Evolutionary conservation across 2,113 vertebrate species (phyloP), one percentile per base, ranked within the genome.

Genomic region (human (Homo sapiens)): DNA sequence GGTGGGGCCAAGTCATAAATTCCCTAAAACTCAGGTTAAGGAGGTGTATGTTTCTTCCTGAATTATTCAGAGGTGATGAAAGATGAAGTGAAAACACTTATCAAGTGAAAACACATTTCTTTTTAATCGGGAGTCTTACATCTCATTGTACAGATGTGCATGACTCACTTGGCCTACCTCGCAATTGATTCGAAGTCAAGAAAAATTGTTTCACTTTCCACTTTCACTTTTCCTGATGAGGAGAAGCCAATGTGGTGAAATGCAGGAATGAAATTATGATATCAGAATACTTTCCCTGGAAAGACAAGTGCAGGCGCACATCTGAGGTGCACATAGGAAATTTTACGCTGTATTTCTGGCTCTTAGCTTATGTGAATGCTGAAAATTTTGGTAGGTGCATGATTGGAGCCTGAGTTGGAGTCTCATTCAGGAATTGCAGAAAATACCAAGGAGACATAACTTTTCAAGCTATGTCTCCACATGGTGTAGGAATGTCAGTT

Each of bases 181-280:
- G 38, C 17, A 50, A 80, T 8, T 52, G 23, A 72, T 30, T 25
- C 32, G 13, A 59, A 52, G 23, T 70, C 22, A 64, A 66, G 5
- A 50, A 43, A 95, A 95, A 70, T 25, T 96, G 40, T 35, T 94
- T 94, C 25, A 75, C 11, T 38, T 93, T 76, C 16, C 45, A 81
- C 70, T 90, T 90, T 89, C 8, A 73, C 38, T 83, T 52, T 93
- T 90, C 73, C 16, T 76, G 23, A 22, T 40, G 48, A 70, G 35
- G 57, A 89, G 25, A 76, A 48, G 5, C 25, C 59, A 90, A 12
- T 0, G 1, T 38, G 38, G 88, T 88, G 75, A 95, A 87, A 68
- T 38, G 76, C 7, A 79, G 38, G 35, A 43, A 68, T 68, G 50
- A 78, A 55, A 55, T n/a, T 6, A 59, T 57, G 6, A 68, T 72